These are phyloP conservation scores for Lycopodina hypogea DNA, from an alignment of 37 sponge, comb jelly and placozoan species.

Conservation along the genomic window DNA sequence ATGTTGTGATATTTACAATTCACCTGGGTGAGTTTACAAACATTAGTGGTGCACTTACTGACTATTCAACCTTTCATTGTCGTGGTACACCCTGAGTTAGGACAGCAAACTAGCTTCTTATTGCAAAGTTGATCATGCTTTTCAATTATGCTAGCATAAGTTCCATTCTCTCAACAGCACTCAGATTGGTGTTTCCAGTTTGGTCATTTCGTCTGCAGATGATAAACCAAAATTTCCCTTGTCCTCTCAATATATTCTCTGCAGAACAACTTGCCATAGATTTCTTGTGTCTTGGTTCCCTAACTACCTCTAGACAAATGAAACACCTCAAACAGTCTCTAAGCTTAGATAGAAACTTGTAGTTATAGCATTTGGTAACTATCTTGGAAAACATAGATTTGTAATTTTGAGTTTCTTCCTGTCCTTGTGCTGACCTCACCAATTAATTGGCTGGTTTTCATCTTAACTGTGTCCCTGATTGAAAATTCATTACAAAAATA, in stretches of 20 bases:
- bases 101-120: constrained; percentile 9
- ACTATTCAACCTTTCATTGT: neutral
- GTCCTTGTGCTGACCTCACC: no score
- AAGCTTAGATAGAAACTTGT: neutral
- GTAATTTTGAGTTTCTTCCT: no score
- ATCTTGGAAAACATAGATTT: no score
- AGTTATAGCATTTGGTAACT: no score
- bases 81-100: constrained; percentile 2
- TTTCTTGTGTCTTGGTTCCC: neutral
- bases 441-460: no score
- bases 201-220: constrained; percentile 4
- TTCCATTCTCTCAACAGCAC: constrained; percentile 13
- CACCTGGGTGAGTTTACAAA: neutral
- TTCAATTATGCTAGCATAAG: constrained; percentile 15
- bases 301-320: constrained; percentile 1
- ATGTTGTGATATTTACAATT: constrained; percentile 27
- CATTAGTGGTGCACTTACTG: neutral
- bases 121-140: constrained; percentile 17
- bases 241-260: neutral
- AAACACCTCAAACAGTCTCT: neutral
- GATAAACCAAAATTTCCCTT: neutral
- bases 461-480: no score
- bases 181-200: constrained; percentile 22
- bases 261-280: constrained; percentile 7
- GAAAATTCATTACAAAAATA: no score